Evolutionary conservation across 2,797 vertebrate species (phyloP), one percentile per base, ranked within the genome.

Genomic region (Salarias fasciatus): DNA sequence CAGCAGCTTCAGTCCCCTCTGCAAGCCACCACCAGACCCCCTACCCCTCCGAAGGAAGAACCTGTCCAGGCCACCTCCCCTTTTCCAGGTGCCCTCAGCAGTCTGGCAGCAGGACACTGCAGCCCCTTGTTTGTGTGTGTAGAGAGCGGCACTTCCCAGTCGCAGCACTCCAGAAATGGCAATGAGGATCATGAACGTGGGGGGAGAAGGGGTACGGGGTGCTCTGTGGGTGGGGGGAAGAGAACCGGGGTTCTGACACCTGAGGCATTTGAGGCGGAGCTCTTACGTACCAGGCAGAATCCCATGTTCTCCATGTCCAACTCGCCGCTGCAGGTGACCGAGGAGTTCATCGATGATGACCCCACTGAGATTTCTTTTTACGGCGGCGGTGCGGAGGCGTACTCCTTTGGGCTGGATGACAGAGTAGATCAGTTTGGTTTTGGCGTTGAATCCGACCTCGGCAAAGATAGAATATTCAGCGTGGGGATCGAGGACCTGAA

Each of bases 291-390:
- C 0, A 87, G 70, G n/a, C 91, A 87, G 42, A 83, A 59, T 35
- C 88, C 93, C 50, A 64, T 89, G 85, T 93, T 92, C 79, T 90
- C 94, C 0, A 70, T 94, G 87, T 63, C 87, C 58, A 88, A 63
- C 64, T 73, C 91, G 0, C 94, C 88, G 29, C 88, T 98, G 14
- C 97, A 95, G 66, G 91, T 98, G 54, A 94, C 91, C 0, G 98
- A 99, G 87, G 98, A 99, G 86, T 99, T 97, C 70, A 98, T 98
- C 73, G 97, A 99, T 11, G 98, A 99, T 1, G 97, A 99, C 79
- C 96, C 96, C 12, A 89, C 96, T 53, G 95, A 97, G 49, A 98
- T 99, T 12, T 98, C 95, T 1, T 99, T 99, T 79, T 99, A 95
- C 45, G 97, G 94, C 1, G 97, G 97, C 0, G 94, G 95, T 11